phyloP scores from a whole-genome alignment of 2,888 invertebrate species.

The Calameuta pallipes region DNA sequence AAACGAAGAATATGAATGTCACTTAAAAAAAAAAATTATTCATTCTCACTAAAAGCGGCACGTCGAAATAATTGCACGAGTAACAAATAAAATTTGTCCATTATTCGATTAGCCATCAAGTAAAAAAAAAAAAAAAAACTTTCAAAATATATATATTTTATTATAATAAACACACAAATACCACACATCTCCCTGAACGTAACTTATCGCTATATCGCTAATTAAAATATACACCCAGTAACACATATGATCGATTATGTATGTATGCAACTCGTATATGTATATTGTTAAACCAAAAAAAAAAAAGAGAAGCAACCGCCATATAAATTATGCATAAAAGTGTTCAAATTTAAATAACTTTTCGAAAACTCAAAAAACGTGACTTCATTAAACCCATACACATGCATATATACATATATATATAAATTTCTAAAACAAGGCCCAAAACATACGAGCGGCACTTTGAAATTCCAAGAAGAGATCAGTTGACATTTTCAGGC shows the following conservation, averaged over 20 bases:
- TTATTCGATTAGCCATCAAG: too few relatives aligned
- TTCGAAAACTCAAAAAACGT: background rate
- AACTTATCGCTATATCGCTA: background rate
- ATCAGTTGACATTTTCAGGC: conserved; percentile 26
- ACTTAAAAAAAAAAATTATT: background rate
- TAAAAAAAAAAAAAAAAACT: too few relatives aligned
- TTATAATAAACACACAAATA: background rate
- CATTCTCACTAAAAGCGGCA: background rate
- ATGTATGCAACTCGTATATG: too few relatives aligned
- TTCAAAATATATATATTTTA: too few relatives aligned
- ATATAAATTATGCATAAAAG: background rate
- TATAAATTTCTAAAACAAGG: background rate
- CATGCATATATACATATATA: background rate
- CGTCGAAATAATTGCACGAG: background rate
- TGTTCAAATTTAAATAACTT: background rate
- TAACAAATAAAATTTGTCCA: background rate
- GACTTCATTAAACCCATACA: background rate
- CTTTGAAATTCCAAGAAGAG: conserved; percentile 18
- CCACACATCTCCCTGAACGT: background rate
- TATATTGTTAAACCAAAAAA: too few relatives aligned
- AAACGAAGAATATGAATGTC: background rate
- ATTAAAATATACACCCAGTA: too few relatives aligned
- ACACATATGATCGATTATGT: too few relatives aligned
- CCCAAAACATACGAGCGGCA: background rate
- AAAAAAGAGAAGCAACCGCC: too few relatives aligned